Evolutionary conservation across 1,140 invertebrate genomes (phyloP), one percentile per base, ranked within the genome.

Genomic region (Drosophila pseudoananassae): DNA sequence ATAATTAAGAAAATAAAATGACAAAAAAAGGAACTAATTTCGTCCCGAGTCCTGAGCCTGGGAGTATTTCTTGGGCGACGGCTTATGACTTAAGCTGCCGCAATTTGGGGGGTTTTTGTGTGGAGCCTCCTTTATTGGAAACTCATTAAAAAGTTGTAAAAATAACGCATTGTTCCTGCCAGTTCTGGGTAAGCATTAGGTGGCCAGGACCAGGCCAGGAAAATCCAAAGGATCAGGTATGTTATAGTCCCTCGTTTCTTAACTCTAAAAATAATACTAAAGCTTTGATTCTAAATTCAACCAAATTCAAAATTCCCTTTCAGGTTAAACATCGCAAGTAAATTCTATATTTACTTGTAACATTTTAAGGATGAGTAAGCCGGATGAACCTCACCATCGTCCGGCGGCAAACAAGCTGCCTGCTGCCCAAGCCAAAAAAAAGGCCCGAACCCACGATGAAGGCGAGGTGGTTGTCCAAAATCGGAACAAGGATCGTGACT

Each of bases 101-200:
- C 17, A 12, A 29, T 27, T 43, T 10, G 33, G 10, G 33, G 33
- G 12, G 36, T 12, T 72, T 79, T 36, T 36, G 10, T 27, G 25
- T 36, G 12, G 3, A 12, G 33, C 33, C 33, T 10, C 33, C 9
- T 36, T 36, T 36, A 85, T 80, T 84, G 77, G 63, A 84, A 84
- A 84, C 80, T 84, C 72, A 84, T 85, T 85, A 80, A 85, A 80
- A 84, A 80, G 55, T 69, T 74, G 55, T 73, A 76, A 65, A 78
- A 70, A 74, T 60, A 55, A 56, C 64, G 17, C 23, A 56, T 38
- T 27, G n/a, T n/a, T 25, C 14, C 8, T 43, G 40, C 8, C 31
- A 27, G 3, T 33, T 31, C 14, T 14, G 17, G 9, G 10, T 27
- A 7, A 7, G 25, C 6, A 6, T 27, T 7, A 51, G 17, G 27